These are phyloP conservation scores for Hafferia zeledoni DNA, from an alignment of 2,797 vertebrate species.

Conservation along the genomic window DNA sequence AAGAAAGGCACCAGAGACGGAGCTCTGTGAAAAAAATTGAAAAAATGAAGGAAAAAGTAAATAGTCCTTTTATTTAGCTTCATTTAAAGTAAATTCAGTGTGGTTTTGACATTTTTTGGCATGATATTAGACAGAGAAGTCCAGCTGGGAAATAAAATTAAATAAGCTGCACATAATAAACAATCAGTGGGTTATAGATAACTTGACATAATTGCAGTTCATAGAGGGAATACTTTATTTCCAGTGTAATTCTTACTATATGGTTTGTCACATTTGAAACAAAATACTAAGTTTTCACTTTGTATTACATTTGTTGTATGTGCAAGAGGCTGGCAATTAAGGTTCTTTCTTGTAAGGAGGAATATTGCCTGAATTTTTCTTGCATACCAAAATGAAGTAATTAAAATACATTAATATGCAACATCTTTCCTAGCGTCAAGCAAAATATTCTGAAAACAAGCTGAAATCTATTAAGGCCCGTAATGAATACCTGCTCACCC, in stretches of 20 bases:
- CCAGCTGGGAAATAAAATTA: neutral
- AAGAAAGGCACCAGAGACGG: constrained; percentile 91
- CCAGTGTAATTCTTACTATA: neutral
- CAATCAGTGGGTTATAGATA: neutral
- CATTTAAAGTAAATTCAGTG: neutral
- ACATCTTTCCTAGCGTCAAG: constrained; percentile 87
- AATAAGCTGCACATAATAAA: neutral
- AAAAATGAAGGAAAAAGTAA: constrained; percentile 99
- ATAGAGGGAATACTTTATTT: neutral
- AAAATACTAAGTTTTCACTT: constrained; percentile 5
- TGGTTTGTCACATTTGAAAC: constrained; percentile 36
- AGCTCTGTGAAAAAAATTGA: constrained; percentile 98
- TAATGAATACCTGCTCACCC: constrained; percentile 96
- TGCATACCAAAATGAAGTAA: neutral
- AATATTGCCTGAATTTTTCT: constrained; percentile 22
- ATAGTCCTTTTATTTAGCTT: constrained; percentile 16
- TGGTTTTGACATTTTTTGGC: neutral
- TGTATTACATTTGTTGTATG: neutral
- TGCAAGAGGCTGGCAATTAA: neutral
- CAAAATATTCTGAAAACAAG: constrained; percentile 99
- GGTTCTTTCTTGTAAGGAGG: neutral
- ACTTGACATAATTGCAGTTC: constrained; percentile 3
- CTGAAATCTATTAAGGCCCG: constrained; percentile 98
- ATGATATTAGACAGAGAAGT: neutral
- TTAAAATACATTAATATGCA: neutral